Base-by-base conservation (phyloP, 1,140 invertebrate species). In the Lethocerus indicus region DNA sequence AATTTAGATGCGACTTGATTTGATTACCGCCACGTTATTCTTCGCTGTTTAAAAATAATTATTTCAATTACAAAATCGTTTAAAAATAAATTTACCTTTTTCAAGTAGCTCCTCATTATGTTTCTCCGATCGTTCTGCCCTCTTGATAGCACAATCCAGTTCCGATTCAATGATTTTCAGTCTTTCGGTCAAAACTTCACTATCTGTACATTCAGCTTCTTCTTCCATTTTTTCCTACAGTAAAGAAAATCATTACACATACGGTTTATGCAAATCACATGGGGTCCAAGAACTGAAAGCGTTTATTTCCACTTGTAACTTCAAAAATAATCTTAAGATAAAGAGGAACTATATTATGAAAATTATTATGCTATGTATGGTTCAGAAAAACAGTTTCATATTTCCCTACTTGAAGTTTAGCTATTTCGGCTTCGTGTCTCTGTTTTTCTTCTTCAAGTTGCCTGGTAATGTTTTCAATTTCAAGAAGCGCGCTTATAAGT, bases 161-260 rank as follows among this genome's bases (percentile, higher is more conserved):
- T 82, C 78, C 4, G 74, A 72, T 57, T 81, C 79, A 0, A 76
- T 74, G 0, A 81, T 57, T 60, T 71, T 76, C 14, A 83, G 64
- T 52, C 79, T 78, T 58, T 82, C 79, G 54, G 81, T 76, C 39
- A 80, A 69, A 7, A 81, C 65, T 42, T 81, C 73, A 21, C 78
- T 71, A 53, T 80, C 74, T 0, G 75, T 72, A 48, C 79, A 75
- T 32, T 72, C 71, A 48, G 79, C 74, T 57, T 72, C 71, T 50
- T 78, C 75, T 42, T 78, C 71, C 21, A 81, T 55, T 62, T 79
- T 76, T 40, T 81, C 70, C 68, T 82, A 69, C 2, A 71, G 64
- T 29, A 44, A 51, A 53, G n/a, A n/a, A 26, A 29, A 4, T 49
- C 54, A 41, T 16, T 52, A 39, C 18, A 26, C 20, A 54, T 37